These are phyloP conservation scores for Panthera leo DNA, from an alignment of 2,113 vertebrate species.

Conservation along the genomic window DNA sequence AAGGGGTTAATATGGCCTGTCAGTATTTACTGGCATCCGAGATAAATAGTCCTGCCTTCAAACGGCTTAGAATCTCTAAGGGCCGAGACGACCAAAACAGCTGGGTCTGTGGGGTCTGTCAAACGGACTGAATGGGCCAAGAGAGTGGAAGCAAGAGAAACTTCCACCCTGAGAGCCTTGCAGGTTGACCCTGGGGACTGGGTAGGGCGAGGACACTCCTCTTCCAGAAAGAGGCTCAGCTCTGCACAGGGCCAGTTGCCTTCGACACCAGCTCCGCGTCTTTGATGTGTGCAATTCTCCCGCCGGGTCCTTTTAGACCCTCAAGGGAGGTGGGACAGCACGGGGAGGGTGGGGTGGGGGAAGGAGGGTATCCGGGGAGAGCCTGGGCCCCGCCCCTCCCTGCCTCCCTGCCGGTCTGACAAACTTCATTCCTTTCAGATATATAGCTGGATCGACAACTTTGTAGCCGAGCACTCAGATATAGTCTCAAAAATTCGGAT, in stretches of 20 bases:
- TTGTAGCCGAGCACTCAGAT: conserved; percentile 88
- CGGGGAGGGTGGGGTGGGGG: not conserved
- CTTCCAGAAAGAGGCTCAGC: not conserved
- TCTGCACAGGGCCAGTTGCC: not conserved
- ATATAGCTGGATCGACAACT: conserved; percentile 91
- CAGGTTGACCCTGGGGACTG: not conserved
- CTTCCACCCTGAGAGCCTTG: not conserved
- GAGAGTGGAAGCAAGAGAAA: not conserved
- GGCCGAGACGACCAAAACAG: not conserved
- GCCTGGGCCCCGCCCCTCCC: not conserved
- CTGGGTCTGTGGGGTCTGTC: not conserved
- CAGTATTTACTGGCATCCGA: conserved; percentile 7
- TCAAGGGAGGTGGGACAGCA: not conserved
- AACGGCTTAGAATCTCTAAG: not conserved
- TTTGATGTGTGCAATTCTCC: not conserved
- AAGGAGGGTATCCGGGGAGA: not conserved
- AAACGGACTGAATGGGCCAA: not conserved
- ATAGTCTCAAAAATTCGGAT: conserved; percentile 92
- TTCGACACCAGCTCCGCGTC: not conserved
- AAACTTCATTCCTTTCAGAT: conserved; percentile 85
- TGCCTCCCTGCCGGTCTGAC: rapidly evolving
- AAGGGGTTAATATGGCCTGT: not conserved
- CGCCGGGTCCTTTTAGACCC: not conserved
- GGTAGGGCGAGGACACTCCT: not conserved
- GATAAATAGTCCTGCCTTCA: conserved; percentile 20